Base-by-base conservation (phyloP, 2,888 invertebrate genomes). In the Pyrocoelia pectoralis region DNA sequence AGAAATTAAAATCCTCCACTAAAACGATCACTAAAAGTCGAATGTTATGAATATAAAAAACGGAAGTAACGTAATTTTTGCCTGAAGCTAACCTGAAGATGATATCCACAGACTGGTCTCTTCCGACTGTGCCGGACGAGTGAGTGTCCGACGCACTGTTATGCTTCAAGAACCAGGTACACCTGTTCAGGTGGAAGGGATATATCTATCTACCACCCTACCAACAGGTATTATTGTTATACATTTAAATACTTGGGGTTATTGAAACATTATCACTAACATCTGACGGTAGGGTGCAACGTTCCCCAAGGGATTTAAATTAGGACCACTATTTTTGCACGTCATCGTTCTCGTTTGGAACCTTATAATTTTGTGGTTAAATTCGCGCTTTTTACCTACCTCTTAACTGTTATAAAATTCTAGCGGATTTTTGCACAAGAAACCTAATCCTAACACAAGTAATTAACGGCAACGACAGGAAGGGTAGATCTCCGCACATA, bases 91-190 rank as follows among this genome's bases (percentile, higher is more conserved):
- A 17, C 17, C 8, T 46, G 61, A 65, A 50, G 68, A 65, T 61
- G 61, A 40, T 54, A 61, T 57, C 74, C 70, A 69, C 69, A 69
- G 71, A 75, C 75, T 77, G 77, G 77, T 78, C 77, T 74, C 77
- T 76, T 76, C 76, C 78, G 80, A 80, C 80, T 81, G 80, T 80
- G 79, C 80, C 81, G 81, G 80, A 79, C 80, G 80, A 81, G 80
- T 81, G 80, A 81, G 77, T 81, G 80, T 77, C 76, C 77, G 76
- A 72, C 76, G 76, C 75, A 72, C 77, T 81, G 81, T 81, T 81
- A 80, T 81, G 81, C 80, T 80, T 81, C 80, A 81, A 79, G 80
- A 81, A 79, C 76, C 77, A 79, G 79, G 78, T 81, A 78, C 81
- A 81, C 81, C 81, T 81, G 81, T 81, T 79, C 71, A 73, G 64